These are phyloP conservation scores for Erythrocercus mccallii DNA, from an alignment of 2,113 vertebrate genomes.

Conservation along the genomic window DNA sequence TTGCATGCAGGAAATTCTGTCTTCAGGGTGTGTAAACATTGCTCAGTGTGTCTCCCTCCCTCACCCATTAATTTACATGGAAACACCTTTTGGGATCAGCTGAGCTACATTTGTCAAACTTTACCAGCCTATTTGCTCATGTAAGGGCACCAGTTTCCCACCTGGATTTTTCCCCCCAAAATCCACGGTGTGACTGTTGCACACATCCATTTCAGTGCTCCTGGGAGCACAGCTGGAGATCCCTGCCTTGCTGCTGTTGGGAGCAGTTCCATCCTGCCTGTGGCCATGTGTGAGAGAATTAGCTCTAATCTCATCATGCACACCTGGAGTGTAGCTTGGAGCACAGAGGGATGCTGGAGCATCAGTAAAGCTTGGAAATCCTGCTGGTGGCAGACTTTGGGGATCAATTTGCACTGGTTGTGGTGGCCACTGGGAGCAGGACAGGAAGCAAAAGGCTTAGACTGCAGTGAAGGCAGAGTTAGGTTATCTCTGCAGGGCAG, in stretches of 20 bases:
- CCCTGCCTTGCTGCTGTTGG: not conserved
- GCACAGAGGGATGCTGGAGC: not conserved
- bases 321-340: not conserved
- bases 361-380: not conserved
- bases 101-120: not conserved
- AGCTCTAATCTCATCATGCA: not conserved
- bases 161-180: not conserved
- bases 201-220: not conserved
- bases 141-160: not conserved
- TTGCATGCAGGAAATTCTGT: not conserved
- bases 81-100: not conserved
- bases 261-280: not conserved
- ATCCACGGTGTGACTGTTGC: rapidly evolving
- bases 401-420: not conserved
- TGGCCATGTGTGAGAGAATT: rapidly evolving
- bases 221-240: not conserved
- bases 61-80: not conserved
- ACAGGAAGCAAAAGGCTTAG: not conserved
- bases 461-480: not conserved
- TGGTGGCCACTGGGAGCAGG: not conserved
- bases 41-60: not conserved
- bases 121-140: not conserved
- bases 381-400: not conserved
- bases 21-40: not conserved
- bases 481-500: not conserved